Conservation (phyloP, 2,797 vertebrate genomes). For the Catamblyrhynchus diadema region DNA sequence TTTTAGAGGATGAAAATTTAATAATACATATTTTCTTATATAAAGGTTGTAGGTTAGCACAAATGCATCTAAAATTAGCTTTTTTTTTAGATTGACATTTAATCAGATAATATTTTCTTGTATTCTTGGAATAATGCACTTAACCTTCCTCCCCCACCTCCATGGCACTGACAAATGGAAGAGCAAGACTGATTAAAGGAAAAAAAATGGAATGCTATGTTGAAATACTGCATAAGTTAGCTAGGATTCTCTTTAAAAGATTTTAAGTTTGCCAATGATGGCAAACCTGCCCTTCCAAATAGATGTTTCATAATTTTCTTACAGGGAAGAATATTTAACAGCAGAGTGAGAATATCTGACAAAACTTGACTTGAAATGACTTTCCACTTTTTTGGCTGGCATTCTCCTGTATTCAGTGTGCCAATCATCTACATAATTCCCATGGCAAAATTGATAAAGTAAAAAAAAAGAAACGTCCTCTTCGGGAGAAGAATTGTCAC, state of each 20-base stretch:
- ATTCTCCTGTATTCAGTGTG: neutral
- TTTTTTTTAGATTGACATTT: neutral
- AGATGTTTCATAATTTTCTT: neutral
- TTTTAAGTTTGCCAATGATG: neutral
- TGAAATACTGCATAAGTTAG: neutral
- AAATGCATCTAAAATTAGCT: neutral
- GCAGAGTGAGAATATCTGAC: neutral
- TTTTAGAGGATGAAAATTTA: neutral
- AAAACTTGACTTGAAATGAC: neutral
- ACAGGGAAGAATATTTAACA: neutral
- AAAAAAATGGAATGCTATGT: neutral
- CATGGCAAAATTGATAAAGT: neutral
- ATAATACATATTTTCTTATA: neutral
- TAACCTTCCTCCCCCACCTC: neutral
- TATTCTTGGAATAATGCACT: neutral
- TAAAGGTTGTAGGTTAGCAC: neutral
- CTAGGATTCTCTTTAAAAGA: neutral
- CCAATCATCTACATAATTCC: neutral
- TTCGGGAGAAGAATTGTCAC: neutral
- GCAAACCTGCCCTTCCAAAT: neutral
- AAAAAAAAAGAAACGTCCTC: neutral
- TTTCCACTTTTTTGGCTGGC: neutral
- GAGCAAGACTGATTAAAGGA: neutral
- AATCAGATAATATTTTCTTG: neutral
- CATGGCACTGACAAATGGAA: neutral